Evolutionary conservation across 2,797 vertebrate species (phyloP).

Genomic region (Cuniculus paca): DNA sequence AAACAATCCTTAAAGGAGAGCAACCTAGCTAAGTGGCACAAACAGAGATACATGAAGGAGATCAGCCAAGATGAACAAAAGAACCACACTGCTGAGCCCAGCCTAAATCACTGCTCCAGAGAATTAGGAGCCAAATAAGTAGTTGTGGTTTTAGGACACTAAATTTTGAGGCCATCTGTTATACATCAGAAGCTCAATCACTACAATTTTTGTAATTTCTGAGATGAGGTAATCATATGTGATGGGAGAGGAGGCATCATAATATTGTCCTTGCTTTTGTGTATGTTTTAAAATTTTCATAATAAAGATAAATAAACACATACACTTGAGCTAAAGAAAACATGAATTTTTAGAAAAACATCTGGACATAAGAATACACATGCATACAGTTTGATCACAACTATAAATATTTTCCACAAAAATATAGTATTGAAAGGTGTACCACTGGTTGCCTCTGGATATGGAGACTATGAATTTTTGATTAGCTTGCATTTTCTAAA

Average conservation of each 20-base stretch:
- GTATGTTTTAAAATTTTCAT: slow-evolving; percentile 6
- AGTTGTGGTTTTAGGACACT: neutral
- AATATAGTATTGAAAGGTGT: slow-evolving; percentile 40
- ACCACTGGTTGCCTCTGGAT: slow-evolving; percentile 4
- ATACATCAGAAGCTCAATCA: neutral
- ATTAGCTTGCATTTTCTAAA: slow-evolving; percentile 32
- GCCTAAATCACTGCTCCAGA: neutral
- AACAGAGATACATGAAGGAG: neutral
- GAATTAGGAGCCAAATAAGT: slow-evolving; percentile 20
- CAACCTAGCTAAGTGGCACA: neutral
- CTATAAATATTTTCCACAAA: slow-evolving; percentile 40
- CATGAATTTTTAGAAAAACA: slow-evolving; percentile 52
- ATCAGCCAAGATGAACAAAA: slow-evolving; percentile 28
- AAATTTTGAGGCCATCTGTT: neutral
- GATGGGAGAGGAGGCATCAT: neutral
- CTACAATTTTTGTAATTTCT: slow-evolving; percentile 32
- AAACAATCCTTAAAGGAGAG: neutral
- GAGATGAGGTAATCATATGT: neutral
- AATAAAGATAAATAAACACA: slow-evolving; percentile 30
- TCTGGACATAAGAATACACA: slow-evolving; percentile 60
- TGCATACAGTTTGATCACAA: slow-evolving; percentile 33
- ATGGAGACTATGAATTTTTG: neutral
- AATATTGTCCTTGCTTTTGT: neutral
- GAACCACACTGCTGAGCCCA: slow-evolving; percentile 49
- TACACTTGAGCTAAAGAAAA: slow-evolving; percentile 45